Conservation (phyloP, 2,113 vertebrate species). For the Hydrolagus affinis region DNA sequence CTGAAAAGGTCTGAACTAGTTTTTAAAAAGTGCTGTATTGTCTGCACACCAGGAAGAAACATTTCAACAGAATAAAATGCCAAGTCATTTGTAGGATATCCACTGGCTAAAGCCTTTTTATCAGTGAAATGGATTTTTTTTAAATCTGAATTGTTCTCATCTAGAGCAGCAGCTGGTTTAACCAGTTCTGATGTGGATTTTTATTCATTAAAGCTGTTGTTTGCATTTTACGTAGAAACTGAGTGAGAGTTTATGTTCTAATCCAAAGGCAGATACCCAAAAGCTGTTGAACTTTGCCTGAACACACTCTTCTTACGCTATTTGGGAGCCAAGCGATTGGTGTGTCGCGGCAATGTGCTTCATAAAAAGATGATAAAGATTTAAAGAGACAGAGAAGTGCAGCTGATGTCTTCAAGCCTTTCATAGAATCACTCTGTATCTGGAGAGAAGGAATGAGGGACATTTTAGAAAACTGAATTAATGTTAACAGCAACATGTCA, state of each 20-base stretch:
- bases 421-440: neutral
- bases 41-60: neutral
- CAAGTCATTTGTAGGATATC: neutral
- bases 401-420: neutral
- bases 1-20: neutral
- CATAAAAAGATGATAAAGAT: too few relatives aligned
- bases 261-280: neutral
- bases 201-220: neutral
- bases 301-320: neutral
- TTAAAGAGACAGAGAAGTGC: neutral
- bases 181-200: neutral
- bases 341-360: too few relatives aligned
- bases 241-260: neutral
- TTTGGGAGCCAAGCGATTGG: neutral
- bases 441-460: neutral
- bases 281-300: neutral
- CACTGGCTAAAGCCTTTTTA: neutral
- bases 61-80: constrained; percentile 13
- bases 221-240: neutral
- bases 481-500: neutral
- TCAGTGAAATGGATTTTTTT: neutral
- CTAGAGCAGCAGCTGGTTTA: neutral
- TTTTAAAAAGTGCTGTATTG: neutral
- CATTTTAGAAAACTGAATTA: neutral
- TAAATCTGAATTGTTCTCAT: neutral